Percentiles rank a stretch among this genome's conserved stretches.
Evolutionary conservation across 2,113 vertebrate genomes (phyloP).

Genomic region (Ictidomys tridecemlineatus): DNA sequence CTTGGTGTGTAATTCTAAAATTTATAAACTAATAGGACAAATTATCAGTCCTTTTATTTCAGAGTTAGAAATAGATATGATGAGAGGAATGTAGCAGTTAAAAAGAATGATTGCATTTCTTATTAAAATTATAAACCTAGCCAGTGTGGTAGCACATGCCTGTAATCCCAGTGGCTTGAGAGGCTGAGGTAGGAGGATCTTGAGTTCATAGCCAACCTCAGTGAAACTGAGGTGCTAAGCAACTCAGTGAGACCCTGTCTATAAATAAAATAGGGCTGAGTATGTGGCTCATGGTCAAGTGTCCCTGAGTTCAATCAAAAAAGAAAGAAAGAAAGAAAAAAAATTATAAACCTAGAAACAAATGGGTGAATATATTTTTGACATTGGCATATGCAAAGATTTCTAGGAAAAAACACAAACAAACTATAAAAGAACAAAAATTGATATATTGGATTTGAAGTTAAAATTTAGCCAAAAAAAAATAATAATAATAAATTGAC

Average conservation of each 20-base stretch:
- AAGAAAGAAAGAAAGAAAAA: neutral
- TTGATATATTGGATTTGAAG: neutral
- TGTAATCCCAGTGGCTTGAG: too few species aligned
- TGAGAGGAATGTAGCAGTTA: neutral
- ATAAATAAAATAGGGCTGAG: too few species aligned
- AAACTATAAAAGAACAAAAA: neutral
- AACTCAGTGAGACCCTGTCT: too few species aligned
- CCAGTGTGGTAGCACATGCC: too few species aligned
- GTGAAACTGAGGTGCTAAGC: too few species aligned
- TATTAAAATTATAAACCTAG: neutral
- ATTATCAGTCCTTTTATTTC: neutral
- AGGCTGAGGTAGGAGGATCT: too few species aligned
- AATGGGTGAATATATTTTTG: neutral
- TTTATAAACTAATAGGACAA: neutral
- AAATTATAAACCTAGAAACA: neutral
- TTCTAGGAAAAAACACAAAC: neutral
- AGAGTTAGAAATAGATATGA: slow-evolving; percentile 35
- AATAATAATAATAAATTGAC: neutral
- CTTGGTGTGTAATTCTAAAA: slow-evolving; percentile 33
- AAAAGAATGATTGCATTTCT: slow-evolving; percentile 38
- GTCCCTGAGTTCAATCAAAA: too few species aligned
- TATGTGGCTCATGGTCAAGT: too few species aligned
- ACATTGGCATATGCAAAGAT: neutral
- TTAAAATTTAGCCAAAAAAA: neutral
- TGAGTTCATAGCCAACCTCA: too few species aligned